Evolutionary conservation across 1,140 invertebrate species (phyloP), one percentile per base, ranked within the genome.

Genomic region (Drosophila sp.): DNA sequence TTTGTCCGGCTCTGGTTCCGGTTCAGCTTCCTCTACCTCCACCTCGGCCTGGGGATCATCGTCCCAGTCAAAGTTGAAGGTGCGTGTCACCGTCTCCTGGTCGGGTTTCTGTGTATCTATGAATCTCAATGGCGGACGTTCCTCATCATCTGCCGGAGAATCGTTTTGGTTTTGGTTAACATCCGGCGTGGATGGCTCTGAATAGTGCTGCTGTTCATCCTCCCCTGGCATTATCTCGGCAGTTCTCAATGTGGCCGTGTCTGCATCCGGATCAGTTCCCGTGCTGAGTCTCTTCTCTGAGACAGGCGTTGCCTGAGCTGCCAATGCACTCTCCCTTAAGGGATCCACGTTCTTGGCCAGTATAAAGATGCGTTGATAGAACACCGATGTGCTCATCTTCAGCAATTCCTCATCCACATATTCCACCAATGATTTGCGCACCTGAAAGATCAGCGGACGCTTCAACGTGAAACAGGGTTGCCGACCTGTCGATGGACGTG

Each of bases 331-430:
- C 4, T 46, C 38, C 4, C 13, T 38, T 11, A 13, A 21, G 0
- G 65, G 45, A 2, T 67, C 51, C 25, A 70, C 43, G 41, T 91
- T 91, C 14, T 87, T 83, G 51, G 90, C 90, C 34, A 91, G 57
- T 7, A 91, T 81, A 7, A 76, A 91, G 7, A 91, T 78, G 13
- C 90, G 86, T 27, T 91, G 90, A 34, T 89, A 91, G 36, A 90
- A 91, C 13, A 87, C 77, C 13, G 80, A 79, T 1, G 86, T 83
- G 1, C 67, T 57, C 75, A 76, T 76, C 0, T 58, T 43, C 2
- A 58, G n/a, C 21, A 91, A 32, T 13, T 90, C 90, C 1, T 65
- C 50, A 11, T 89, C 84, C 36, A 89, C 83, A 32, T 78, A 83
- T 7, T 89, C 83, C 21, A 83, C 83, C 9, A 89, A 51, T 0